Conservation (phyloP, 2,113 vertebrate species). For the Narcine bancroftii region DNA sequence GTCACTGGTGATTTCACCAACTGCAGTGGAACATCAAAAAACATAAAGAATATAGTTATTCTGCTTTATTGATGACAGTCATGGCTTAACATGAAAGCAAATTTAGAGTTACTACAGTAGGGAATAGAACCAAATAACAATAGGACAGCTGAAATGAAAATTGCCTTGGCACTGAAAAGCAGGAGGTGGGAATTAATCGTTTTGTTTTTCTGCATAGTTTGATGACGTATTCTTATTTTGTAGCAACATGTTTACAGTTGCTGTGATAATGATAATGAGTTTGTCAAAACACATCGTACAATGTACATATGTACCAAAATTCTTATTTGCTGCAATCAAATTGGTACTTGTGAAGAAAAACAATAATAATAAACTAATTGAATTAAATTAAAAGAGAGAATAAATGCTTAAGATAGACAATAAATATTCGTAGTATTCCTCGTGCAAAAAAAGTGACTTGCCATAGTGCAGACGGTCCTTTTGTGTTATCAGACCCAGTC, state of each 20-base stretch:
- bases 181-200: neutral
- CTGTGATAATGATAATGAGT: too few relatives aligned
- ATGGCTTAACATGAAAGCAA: neutral
- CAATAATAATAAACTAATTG: too few relatives aligned
- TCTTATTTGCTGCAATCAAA: too few relatives aligned
- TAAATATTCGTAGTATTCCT: too few relatives aligned
- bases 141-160: neutral
- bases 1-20: neutral
- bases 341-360: too few relatives aligned
- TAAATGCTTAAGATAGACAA: too few relatives aligned
- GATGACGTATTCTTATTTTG: neutral
- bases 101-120: neutral
- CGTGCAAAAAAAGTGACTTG: too few relatives aligned
- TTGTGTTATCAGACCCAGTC: too few relatives aligned
- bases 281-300: too few relatives aligned
- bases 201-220: neutral
- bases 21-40: neutral
- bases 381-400: too few relatives aligned
- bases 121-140: neutral
- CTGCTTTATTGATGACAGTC: neutral
- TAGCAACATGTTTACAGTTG: neutral
- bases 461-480: too few relatives aligned
- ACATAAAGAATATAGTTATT: neutral
- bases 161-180: neutral
- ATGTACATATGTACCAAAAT: too few relatives aligned